A percentile compares a stretch with the other conserved stretches of the same genome.
phyloP scores from a whole-genome alignment of 2,797 vertebrate genomes.

The Sardinella longiceps region DNA sequence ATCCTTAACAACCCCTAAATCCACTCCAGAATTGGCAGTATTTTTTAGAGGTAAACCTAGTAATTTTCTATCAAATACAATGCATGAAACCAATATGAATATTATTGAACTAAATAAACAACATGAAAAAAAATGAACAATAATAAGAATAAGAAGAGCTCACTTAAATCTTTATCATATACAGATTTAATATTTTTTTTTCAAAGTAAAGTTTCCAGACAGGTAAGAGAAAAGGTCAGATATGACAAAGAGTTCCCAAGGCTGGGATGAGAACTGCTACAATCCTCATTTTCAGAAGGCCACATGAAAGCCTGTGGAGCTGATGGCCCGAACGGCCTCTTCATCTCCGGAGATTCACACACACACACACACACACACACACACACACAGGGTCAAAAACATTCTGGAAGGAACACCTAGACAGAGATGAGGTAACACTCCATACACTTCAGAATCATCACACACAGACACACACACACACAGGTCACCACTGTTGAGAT shows the following conservation, averaged over 20 bases:
- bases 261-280: constrained; percentile 34
- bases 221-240: constrained; percentile 40
- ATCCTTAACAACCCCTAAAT: too few relatives aligned
- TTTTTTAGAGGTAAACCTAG: too few relatives aligned
- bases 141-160: neutral
- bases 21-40: too few relatives aligned
- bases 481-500: neutral
- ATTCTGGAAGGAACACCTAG: neutral
- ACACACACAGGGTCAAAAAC: neutral
- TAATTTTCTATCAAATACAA: neutral
- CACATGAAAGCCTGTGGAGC: constrained; percentile 52
- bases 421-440: neutral
- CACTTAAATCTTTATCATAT: constrained; percentile 43
- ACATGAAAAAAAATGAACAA: neutral
- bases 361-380: too few relatives aligned
- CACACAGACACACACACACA: neutral
- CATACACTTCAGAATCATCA: neutral
- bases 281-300: constrained; percentile 61
- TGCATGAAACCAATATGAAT: neutral
- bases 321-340: too few relatives aligned
- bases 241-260: neutral
- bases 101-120: neutral
- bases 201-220: constrained; percentile 62
- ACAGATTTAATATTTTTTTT: constrained; percentile 60
- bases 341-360: neutral